Evolutionary conservation across 2,797 vertebrate species (phyloP).

Genomic region (Euthynnus affinis): DNA sequence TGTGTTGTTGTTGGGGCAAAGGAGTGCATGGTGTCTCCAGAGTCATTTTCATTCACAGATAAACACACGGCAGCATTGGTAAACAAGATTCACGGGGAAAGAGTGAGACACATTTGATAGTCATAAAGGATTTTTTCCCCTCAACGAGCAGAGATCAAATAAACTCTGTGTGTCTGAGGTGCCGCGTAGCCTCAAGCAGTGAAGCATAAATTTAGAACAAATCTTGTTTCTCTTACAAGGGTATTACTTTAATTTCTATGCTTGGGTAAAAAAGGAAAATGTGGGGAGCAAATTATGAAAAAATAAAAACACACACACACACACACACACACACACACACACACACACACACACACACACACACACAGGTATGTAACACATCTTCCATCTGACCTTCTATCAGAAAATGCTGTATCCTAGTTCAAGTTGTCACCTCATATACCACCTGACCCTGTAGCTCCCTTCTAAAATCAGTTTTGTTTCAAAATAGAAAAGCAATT

Average conservation of each 20-base stretch:
- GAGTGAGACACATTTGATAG: constrained; percentile 88
- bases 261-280: constrained; percentile 68
- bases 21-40: constrained; percentile 81
- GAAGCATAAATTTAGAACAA: constrained; percentile 87
- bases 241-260: constrained; percentile 89
- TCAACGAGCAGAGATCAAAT: constrained; percentile 88
- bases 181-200: constrained; percentile 85
- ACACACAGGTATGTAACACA: constrained; percentile 38
- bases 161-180: constrained; percentile 83
- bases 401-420: constrained; percentile 57
- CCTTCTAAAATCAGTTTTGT: constrained; percentile 87
- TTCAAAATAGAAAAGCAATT: constrained; percentile 90
- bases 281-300: constrained; percentile 62
- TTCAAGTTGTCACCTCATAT: constrained; percentile 81
- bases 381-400: constrained; percentile 70
- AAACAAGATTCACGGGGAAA: constrained; percentile 87
- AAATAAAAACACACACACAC: background rate
- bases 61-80: constrained; percentile 85
- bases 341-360: background rate
- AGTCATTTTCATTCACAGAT: constrained; percentile 87
- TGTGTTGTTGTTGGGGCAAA: constrained; percentile 82
- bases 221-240: constrained; percentile 88
- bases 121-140: constrained; percentile 88
- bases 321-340: background rate
- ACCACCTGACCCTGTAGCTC: constrained; percentile 85